A percentile compares a stretch with the other conserved stretches of the same genome.
These are phyloP conservation scores for Litocranius walleri DNA, from an alignment of 2,113 vertebrate species.

Conservation along the genomic window DNA sequence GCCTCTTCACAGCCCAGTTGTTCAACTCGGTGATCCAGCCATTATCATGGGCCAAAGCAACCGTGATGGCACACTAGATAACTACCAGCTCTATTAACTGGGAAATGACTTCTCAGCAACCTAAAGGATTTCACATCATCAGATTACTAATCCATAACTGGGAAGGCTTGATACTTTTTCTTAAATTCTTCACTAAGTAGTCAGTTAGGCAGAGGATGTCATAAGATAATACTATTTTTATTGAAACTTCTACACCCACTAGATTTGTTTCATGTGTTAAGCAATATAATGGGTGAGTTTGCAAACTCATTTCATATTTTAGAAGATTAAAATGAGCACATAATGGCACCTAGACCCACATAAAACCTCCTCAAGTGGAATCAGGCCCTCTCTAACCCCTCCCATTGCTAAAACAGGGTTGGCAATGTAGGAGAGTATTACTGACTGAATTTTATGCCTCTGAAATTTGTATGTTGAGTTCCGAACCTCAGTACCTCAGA, in stretches of 20 bases:
- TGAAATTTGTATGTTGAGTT: neutral
- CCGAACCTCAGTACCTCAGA: neutral
- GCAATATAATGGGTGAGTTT: neutral
- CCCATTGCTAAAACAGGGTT: neutral
- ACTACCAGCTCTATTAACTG: slow-evolving; percentile 68
- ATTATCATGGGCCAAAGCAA: slow-evolving; percentile 60
- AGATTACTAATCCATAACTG: slow-evolving; percentile 57
- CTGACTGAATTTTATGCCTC: neutral
- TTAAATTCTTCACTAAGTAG: slow-evolving; percentile 48
- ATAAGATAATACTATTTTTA: slow-evolving; percentile 42
- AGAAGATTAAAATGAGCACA: neutral
- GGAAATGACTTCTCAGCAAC: slow-evolving; percentile 59
- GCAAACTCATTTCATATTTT: neutral
- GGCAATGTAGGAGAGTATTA: no score
- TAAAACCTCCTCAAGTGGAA: neutral
- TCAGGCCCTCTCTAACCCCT: neutral
- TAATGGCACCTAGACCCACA: neutral
- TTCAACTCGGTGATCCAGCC: slow-evolving; percentile 51
- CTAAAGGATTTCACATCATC: slow-evolving; percentile 55
- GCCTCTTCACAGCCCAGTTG: slow-evolving; percentile 30
- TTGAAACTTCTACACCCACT: neutral
- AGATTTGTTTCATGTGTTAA: slow-evolving; percentile 32
- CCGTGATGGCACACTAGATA: slow-evolving; percentile 51
- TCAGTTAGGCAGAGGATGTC: slow-evolving; percentile 56
- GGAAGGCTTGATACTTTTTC: slow-evolving; percentile 33